Conservation (phyloP, 2,888 invertebrate genomes). For the Sinopyrophorus schimmeli region DNA sequence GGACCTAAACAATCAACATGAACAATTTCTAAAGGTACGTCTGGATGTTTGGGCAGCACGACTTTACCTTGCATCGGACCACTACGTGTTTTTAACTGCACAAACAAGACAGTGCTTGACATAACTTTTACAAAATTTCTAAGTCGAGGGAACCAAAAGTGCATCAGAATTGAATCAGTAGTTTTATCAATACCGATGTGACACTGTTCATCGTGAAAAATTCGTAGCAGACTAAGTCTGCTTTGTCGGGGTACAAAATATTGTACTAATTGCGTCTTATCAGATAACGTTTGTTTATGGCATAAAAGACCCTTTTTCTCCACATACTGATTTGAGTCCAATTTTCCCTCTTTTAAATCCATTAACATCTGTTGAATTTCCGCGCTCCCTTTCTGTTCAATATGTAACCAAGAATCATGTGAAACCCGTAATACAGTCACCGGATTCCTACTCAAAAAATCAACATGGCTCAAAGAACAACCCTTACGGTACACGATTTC, state of each 20-base stretch:
- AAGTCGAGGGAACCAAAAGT: slow-evolving; percentile 33
- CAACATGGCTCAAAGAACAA: slow-evolving; percentile 27
- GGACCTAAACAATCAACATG: slow-evolving; percentile 30
- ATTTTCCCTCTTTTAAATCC: slow-evolving; percentile 29
- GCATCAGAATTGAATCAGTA: slow-evolving; percentile 32
- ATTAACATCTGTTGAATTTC: slow-evolving; percentile 25
- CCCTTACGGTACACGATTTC: slow-evolving; percentile 31
- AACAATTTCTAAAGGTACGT: slow-evolving; percentile 24
- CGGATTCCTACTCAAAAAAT: slow-evolving; percentile 32
- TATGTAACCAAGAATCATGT: slow-evolving; percentile 24
- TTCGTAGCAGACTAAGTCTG: slow-evolving; percentile 33
- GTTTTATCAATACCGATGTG: slow-evolving; percentile 37
- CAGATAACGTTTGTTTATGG: slow-evolving; percentile 23
- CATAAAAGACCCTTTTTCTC: slow-evolving; percentile 34
- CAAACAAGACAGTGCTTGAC: slow-evolving; percentile 38
- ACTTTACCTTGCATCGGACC: slow-evolving; percentile 32
- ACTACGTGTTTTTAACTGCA: slow-evolving; percentile 37
- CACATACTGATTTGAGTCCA: slow-evolving; percentile 36
- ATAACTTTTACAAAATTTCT: slow-evolving; percentile 37
- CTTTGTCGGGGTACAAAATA: slow-evolving; percentile 36
- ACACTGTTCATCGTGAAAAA: slow-evolving; percentile 40
- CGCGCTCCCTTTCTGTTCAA: slow-evolving; percentile 33
- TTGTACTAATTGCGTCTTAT: slow-evolving; percentile 28
- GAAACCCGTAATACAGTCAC: slow-evolving; percentile 11
- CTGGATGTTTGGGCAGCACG: slow-evolving; percentile 12